A percentile compares a stretch with the other conserved stretches of the same genome.
These are phyloP conservation scores for Acanthisitta chloris DNA, from an alignment of 2,113 vertebrate species.

Conservation along the genomic window DNA sequence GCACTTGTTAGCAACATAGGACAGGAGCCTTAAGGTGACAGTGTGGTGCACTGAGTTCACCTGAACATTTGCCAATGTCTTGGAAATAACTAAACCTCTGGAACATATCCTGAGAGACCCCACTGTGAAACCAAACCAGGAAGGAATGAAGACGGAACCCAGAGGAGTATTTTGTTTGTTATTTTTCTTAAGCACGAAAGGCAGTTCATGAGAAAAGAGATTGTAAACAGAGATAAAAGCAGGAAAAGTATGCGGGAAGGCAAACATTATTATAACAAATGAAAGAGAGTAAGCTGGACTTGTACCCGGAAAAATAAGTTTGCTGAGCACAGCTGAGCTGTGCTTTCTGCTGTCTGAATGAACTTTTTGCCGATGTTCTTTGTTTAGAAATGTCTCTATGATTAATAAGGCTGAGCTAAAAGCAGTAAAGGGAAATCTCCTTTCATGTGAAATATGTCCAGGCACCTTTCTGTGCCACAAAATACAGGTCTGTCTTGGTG, in stretches of 20 bases:
- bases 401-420: neutral
- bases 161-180: neutral
- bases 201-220: neutral
- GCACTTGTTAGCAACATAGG: neutral
- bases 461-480: neutral
- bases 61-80: neutral
- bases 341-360: neutral
- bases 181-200: slow-evolving; percentile 11
- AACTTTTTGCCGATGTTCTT: neutral
- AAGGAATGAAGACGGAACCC: neutral
- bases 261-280: neutral
- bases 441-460: neutral
- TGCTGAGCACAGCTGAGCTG: neutral
- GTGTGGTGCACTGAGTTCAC: neutral
- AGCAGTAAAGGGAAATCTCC: neutral
- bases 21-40: neutral
- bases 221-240: slow-evolving; percentile 1
- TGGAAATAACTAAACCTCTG: neutral
- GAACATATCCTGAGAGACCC: neutral
- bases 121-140: neutral
- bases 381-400: neutral
- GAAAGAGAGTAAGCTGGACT: neutral
- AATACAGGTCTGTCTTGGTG: neutral
- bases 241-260: neutral
- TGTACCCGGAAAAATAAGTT: neutral